A percentile compares a stretch with the other conserved stretches of the same genome.
Conservation (phyloP, 2,113 vertebrate species). For the Lophura nycthemera region DNA sequence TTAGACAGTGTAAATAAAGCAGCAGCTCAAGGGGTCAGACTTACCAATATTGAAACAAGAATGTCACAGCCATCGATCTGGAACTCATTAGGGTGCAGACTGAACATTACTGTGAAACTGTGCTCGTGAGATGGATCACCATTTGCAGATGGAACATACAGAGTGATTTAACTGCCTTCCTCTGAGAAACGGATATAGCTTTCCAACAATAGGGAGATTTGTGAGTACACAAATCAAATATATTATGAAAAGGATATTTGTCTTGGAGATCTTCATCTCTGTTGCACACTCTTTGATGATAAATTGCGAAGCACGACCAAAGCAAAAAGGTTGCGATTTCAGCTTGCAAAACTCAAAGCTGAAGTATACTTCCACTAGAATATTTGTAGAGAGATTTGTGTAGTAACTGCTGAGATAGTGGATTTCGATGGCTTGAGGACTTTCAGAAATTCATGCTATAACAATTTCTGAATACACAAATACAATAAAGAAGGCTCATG, state of each 20-base stretch:
- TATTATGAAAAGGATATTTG: not conserved
- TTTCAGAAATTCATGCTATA: not conserved
- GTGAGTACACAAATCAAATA: conserved; percentile 15
- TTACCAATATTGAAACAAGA: conserved; percentile 45
- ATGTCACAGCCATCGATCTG: conserved; percentile 55
- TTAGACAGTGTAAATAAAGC: conserved; percentile 52
- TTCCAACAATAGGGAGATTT: conserved; percentile 12
- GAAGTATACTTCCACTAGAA: not conserved
- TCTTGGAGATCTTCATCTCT: not conserved
- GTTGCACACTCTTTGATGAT: not conserved
- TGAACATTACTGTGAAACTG: not conserved
- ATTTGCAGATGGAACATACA: conserved; percentile 1
- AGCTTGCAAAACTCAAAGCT: not conserved
- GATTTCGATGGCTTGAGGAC: not conserved
- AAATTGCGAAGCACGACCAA: not conserved
- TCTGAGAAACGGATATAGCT: not conserved
- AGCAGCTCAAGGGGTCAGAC: not conserved
- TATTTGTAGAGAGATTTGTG: not conserved
- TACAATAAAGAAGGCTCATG: not conserved
- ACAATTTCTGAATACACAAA: not conserved
- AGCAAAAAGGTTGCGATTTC: not conserved
- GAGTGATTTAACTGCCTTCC: not conserved
- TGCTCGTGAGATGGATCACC: conserved; percentile 7
- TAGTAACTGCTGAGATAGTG: not conserved
- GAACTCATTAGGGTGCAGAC: conserved; percentile 51